These are phyloP conservation scores for Bimastos eiseni DNA, from an alignment of 2,888 invertebrate genomes.

Conservation along the genomic window DNA sequence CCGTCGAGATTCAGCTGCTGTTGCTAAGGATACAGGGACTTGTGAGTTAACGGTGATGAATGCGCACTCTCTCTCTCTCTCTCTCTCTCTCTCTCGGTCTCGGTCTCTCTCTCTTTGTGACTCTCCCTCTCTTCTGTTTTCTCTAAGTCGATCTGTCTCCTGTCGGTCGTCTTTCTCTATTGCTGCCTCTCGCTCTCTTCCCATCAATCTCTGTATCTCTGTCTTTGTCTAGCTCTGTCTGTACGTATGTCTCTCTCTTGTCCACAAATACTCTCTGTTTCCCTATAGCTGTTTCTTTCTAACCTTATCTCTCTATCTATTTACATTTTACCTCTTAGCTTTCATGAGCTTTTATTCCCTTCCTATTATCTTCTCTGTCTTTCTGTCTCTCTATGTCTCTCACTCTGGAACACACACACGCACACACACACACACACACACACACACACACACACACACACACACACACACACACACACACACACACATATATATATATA, in stretches of 20 bases:
- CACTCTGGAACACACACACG: too few species aligned
- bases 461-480: too few species aligned
- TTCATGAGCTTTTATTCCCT: too few species aligned
- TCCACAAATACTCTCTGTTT: background rate
- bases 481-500: too few species aligned
- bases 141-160: background rate
- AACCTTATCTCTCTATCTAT: background rate
- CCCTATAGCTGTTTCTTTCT: background rate
- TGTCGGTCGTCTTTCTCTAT: background rate
- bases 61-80: too few species aligned
- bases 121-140: too few species aligned
- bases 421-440: too few species aligned
- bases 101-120: too few species aligned
- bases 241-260: background rate
- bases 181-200: background rate
- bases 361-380: too few species aligned
- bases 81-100: background rate
- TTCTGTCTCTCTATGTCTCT: too few species aligned
- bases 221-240: background rate
- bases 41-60: constrained; percentile 28
- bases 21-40: constrained; percentile 45
- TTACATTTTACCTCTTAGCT: too few species aligned
- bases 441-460: too few species aligned
- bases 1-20: constrained; percentile 48
- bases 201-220: background rate